Percentiles rank a stretch among this genome's conserved stretches.
Evolutionary conservation across 2,113 vertebrate species (phyloP).

Genomic region (Azemiops feae): DNA sequence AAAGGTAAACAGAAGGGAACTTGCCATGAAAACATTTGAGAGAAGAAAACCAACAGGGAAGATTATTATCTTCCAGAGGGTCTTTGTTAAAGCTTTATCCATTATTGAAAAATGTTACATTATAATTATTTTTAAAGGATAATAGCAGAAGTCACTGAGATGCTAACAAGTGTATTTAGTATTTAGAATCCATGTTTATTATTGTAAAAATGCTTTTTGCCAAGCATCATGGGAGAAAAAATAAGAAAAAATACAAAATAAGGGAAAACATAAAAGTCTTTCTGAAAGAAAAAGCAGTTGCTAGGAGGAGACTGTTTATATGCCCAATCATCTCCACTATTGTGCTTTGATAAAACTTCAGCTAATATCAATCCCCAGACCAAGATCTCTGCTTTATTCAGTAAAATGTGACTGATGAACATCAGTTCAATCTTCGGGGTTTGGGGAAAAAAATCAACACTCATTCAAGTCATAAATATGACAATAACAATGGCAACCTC

Average conservation of each 20-base stretch:
- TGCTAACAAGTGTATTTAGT: slow-evolving; percentile 60
- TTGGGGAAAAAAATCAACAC: not conserved
- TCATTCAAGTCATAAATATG: not conserved
- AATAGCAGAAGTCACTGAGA: slow-evolving; percentile 72
- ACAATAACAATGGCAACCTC: not conserved
- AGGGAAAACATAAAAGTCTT: slow-evolving; percentile 11
- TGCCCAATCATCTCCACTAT: not conserved
- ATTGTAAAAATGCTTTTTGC: slow-evolving; percentile 64
- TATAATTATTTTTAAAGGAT: slow-evolving; percentile 55
- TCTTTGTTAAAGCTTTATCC: slow-evolving; percentile 71
- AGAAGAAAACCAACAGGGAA: slow-evolving; percentile 44
- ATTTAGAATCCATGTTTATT: slow-evolving; percentile 52
- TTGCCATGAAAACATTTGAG: slow-evolving; percentile 2
- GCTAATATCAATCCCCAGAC: not conserved
- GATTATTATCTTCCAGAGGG: slow-evolving; percentile 59
- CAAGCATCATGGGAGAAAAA: slow-evolving; percentile 66
- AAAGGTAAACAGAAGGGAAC: not conserved
- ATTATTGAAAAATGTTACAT: slow-evolving; percentile 68
- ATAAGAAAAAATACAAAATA: slow-evolving; percentile 48
- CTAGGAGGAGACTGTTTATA: not conserved
- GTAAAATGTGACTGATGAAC: not conserved
- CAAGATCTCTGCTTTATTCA: not conserved
- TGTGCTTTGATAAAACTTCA: slow-evolving; percentile 9
- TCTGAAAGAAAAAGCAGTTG: slow-evolving; percentile 33
- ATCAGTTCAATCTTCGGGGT: not conserved